phyloP scores from a whole-genome alignment of 2,113 vertebrate species.

The Pardalotus punctatus region DNA sequence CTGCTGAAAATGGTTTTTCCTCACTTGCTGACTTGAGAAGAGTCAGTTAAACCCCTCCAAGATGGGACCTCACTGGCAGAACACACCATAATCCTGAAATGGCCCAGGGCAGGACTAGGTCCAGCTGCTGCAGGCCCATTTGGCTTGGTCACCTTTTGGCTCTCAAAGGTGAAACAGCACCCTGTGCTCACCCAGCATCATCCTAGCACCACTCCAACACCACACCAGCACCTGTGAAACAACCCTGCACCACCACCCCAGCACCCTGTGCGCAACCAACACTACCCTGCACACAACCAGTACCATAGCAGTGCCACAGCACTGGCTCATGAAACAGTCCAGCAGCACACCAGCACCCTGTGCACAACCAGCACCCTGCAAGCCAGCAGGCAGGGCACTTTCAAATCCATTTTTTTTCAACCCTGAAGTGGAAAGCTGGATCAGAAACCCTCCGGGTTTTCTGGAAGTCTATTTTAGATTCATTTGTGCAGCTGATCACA shows the following conservation, averaged over 20 bases:
- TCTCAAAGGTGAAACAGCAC: fast-evolving
- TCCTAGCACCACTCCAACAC: neutral
- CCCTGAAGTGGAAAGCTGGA: neutral
- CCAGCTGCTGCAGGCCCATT: fast-evolving
- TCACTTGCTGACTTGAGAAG: neutral
- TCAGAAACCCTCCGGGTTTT: neutral
- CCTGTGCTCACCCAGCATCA: neutral
- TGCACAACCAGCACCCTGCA: too few species aligned
- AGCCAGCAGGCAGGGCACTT: neutral
- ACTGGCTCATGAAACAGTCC: too few species aligned
- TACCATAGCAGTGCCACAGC: too few species aligned
- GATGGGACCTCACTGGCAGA: neutral
- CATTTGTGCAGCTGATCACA: neutral
- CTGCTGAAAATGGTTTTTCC: neutral
- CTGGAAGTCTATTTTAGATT: neutral
- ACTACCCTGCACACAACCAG: neutral
- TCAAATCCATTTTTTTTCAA: neutral
- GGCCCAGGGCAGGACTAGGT: neutral
- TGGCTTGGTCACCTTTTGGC: fast-evolving
- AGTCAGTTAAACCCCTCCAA: neutral
- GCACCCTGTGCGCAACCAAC: neutral
- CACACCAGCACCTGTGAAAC: neutral
- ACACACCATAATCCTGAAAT: too few species aligned
- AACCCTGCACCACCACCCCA: neutral
- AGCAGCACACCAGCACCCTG: neutral